Base-by-base conservation (phyloP, 2,888 invertebrate genomes). In the Tipula lateralis region DNA sequence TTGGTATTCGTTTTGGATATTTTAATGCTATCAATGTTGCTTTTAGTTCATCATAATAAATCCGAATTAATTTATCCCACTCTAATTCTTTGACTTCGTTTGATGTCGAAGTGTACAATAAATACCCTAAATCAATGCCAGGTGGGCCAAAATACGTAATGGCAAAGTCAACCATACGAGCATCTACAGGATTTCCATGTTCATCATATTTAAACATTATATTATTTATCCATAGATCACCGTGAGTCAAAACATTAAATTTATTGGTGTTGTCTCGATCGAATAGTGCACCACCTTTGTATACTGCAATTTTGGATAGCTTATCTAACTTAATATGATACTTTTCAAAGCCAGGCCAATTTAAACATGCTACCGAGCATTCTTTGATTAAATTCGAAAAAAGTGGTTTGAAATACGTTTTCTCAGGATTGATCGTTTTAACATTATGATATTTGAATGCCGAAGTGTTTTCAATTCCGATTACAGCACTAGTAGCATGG, bases 401-500 rank as follows among this genome's bases (percentile, higher is more conserved):
- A 24, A 84, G 32, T 32, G 84, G 84, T 34, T 9, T 32, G 85
- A 85, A 82, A 84, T 83, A 36, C 6, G 4, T 39, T n/a, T n/a
- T 83, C 83, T 36, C 39, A 1, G 24, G 83, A 24, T 36, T 36
- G n/a, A 36, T 83, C 30, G 83, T 13, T 29, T 39, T 39, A 82
- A 82, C 30, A 30, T 82, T 82, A 6, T 82, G 82, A 4, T n/a
- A 30, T 82, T 82, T 82, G 9, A 30, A 82, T 1, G 16, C 32
- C 16, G 29, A 30, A 1, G 29, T 0, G 30, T 82, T 66, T 24
- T 66, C 24, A 9, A 9, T 66, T 24, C 89, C 90, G 80, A 92
- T 86, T 39, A 91, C 90, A 83, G 92, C 90, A 1, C 91, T 91
- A 12, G 90, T 88, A 3, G 92, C 92, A 87, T 92, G 93, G 86